A percentile compares a stretch with the other conserved stretches of the same genome.
Conservation (phyloP, 2,888 invertebrate genomes). For the Arrhopalites spinosus region DNA sequence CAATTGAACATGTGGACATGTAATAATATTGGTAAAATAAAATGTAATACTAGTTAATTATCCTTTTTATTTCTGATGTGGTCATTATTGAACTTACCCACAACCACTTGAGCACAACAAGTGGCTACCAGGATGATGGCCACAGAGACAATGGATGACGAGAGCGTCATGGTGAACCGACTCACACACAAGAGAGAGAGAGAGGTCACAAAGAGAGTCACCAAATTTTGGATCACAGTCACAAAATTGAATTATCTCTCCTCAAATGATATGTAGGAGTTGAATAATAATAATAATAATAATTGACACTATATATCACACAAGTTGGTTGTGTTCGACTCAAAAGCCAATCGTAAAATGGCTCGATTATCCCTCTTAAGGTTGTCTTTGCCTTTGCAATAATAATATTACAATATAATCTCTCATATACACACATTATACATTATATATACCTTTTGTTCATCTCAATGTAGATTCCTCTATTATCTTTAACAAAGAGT, state of each 20-base stretch:
- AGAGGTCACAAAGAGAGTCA: not conserved
- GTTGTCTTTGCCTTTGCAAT: constrained; percentile 23
- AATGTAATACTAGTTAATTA: not conserved
- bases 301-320: not conserved
- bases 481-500: no score
- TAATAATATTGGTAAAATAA: not conserved
- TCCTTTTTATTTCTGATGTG: not conserved
- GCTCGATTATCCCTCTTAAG: constrained; percentile 25
- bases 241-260: not conserved
- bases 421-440: no score
- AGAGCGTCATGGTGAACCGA: constrained; percentile 25
- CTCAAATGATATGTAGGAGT: not conserved
- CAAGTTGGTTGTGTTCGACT: constrained; percentile 9
- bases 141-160: constrained; percentile 6
- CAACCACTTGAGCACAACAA: constrained; percentile 14
- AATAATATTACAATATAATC: not conserved
- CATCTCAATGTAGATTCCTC: not conserved
- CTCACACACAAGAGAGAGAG: constrained; percentile 4
- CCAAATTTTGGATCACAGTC: not conserved
- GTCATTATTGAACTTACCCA: constrained; percentile 18
- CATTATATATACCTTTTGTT: not conserved
- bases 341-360: constrained; percentile 33
- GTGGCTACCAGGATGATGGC: constrained; percentile 23
- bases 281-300: not conserved
- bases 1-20: no score